These are phyloP conservation scores for Gasterosteus nipponicus DNA, from an alignment of 2,113 vertebrate genomes.

Conservation along the genomic window DNA sequence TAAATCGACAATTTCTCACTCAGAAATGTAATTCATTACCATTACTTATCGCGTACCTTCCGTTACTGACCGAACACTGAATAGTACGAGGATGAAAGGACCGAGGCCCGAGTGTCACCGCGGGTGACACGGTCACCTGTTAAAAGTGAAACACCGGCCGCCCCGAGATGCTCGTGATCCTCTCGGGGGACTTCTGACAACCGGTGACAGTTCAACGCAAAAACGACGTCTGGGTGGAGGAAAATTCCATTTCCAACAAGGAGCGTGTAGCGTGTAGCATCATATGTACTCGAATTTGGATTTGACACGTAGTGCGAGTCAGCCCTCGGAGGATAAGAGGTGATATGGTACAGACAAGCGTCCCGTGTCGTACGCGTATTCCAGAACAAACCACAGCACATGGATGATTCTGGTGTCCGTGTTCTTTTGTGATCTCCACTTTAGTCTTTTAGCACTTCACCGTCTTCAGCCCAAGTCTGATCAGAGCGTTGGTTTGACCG, in stretches of 20 bases:
- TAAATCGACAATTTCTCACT: neutral
- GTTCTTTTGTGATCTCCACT: neutral
- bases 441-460: neutral
- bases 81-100: neutral
- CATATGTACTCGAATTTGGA: no score
- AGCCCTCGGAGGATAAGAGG: no score
- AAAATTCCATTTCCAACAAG: neutral
- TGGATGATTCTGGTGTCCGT: constrained; percentile 2
- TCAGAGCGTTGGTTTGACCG: constrained; percentile 72
- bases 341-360: neutral
- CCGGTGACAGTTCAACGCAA: no score
- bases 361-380: neutral
- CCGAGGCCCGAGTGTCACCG: neutral
- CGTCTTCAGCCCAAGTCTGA: constrained; percentile 70
- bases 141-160: neutral
- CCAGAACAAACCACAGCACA: constrained; percentile 2
- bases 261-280: no score
- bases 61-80: no score
- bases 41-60: neutral
- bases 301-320: no score
- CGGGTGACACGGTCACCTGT: neutral
- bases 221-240: no score
- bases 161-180: neutral
- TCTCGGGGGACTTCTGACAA: neutral
- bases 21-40: neutral